Evolutionary conservation across 2,113 vertebrate species (phyloP).

Genomic region (Sitta europaea): DNA sequence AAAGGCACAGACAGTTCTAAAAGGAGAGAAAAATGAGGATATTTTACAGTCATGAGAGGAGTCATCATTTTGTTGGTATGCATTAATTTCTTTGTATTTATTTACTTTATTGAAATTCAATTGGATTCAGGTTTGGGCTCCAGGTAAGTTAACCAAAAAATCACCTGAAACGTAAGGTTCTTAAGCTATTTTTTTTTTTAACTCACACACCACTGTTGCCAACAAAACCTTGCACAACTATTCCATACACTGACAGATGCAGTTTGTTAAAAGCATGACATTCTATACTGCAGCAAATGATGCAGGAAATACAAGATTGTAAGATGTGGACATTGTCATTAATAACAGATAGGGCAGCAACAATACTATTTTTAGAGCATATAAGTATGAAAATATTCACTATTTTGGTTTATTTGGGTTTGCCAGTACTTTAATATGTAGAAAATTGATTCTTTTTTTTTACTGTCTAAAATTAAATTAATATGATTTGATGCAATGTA

Average conservation of each 20-base stretch:
- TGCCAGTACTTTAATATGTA: background rate
- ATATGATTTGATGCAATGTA: background rate
- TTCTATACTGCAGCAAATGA: slow-evolving; percentile 55
- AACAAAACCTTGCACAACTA: slow-evolving; percentile 8
- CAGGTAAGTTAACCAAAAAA: background rate
- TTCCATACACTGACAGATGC: slow-evolving; percentile 4
- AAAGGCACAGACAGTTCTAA: background rate
- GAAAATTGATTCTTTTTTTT: background rate
- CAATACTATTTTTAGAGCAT: background rate
- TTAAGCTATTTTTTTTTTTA: background rate
- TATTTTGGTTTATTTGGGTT: background rate
- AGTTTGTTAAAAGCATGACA: slow-evolving; percentile 31
- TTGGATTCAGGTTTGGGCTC: background rate
- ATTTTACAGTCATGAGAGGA: background rate
- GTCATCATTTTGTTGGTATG: background rate
- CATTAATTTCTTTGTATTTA: background rate
- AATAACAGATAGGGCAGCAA: slow-evolving; percentile 34
- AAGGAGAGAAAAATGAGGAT: background rate
- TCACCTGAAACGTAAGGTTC: background rate
- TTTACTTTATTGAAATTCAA: background rate
- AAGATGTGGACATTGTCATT: slow-evolving; percentile 1
- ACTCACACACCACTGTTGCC: background rate
- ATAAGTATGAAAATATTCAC: background rate
- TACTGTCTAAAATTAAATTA: background rate
- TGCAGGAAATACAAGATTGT: slow-evolving; percentile 51